Evolutionary conservation across 2,888 invertebrate genomes (phyloP), one percentile per base, ranked within the genome.

Genomic region (Oligia strigilis): DNA sequence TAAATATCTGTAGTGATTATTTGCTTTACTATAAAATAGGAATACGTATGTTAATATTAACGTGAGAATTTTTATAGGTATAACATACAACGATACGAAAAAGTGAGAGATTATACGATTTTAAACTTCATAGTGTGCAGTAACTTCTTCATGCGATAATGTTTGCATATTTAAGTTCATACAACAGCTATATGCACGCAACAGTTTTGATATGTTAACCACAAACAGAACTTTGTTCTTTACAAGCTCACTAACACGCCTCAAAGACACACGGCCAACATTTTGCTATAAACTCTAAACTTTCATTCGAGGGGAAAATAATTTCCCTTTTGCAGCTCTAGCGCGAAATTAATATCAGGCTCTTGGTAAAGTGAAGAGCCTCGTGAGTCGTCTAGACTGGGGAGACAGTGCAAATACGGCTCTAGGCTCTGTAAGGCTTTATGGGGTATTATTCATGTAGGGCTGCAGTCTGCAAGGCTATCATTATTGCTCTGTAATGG

Each of bases 311-410:
- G 74, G 17, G 74, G 78, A 78, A 81, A 86, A 80, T 81, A 75
- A 88, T 86, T 82, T 86, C 40, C 79, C 77, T 75, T 80, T 85
- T 77, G 70, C 75, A 73, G 73, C 72, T 77, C 65, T 72, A 66
- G 83, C 78, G 66, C 72, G 76, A 83, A 81, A 88, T 86, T 83
- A 86, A 86, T 86, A 88, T 83, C 65, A 72, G 64, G 58, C 71
- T 72, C 86, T 82, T 80, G 77, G 70, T 72, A 72, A 71, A 86
- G 81, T 88, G 78, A 84, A 88, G 87, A 83, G 87, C 29, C 69
- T 80, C 72, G 77, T 62, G 72, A 72, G n/a, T 62, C 62, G 89
- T 87, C 87, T 88, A 87, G 89, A 84, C 87, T 81, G 60, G 87
- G 87, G 87, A 72, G 79, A 77, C 79, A 70, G 76, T 14, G 81